phyloP scores from a whole-genome alignment of 2,113 vertebrate genomes.

The Scopus umbretta region DNA sequence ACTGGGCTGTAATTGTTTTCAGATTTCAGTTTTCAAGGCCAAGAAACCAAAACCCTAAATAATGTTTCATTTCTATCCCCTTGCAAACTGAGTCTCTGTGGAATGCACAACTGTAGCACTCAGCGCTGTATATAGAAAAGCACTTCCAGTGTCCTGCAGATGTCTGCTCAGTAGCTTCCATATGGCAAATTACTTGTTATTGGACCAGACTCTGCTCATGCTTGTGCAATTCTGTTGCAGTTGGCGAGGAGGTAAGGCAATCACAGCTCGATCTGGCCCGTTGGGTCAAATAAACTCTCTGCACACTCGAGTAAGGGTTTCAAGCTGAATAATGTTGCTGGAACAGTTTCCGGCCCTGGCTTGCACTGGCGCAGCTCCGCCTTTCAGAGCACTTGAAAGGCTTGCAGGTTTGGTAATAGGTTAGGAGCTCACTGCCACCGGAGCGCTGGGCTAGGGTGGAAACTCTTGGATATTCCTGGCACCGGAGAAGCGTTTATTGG shows the following conservation, averaged over 20 bases:
- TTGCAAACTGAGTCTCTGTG: conserved; percentile 31
- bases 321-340: conserved; percentile 24
- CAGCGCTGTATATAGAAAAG: conserved; percentile 28
- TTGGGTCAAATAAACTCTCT: conserved; percentile 54
- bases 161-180: conserved; percentile 68
- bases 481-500: neutral
- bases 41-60: conserved; percentile 64
- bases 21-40: conserved; percentile 60
- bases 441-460: neutral
- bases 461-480: neutral
- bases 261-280: conserved; percentile 4
- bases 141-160: conserved; percentile 66
- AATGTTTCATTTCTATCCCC: conserved; percentile 47
- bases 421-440: neutral
- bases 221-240: conserved; percentile 59
- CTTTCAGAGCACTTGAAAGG: neutral
- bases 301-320: conserved; percentile 8
- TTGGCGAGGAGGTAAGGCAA: conserved; percentile 37
- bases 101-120: conserved; percentile 58
- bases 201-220: conserved; percentile 49
- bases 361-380: neutral
- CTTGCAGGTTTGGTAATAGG: neutral
- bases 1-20: conserved; percentile 71
- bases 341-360: neutral
- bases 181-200: conserved; percentile 66